A percentile compares a stretch with the other conserved stretches of the same genome.
Conservation (phyloP, 92 coral and sea anemone species). For the Zoanthus solanderi region DNA sequence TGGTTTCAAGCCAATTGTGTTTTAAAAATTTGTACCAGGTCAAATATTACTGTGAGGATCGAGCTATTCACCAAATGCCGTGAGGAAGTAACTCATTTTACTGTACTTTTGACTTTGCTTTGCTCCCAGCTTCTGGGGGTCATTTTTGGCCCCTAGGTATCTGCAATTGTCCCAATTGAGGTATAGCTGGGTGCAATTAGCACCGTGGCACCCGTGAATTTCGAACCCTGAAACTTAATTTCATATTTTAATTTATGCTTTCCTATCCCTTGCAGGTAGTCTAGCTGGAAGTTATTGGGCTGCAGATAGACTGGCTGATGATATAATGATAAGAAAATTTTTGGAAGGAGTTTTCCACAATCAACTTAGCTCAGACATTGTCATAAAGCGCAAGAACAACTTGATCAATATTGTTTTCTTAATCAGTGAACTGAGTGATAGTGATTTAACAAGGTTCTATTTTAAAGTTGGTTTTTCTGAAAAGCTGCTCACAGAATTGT, state of each 20-base stretch:
- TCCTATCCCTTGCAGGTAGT: slow-evolving; percentile 68
- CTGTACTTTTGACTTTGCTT: too few relatives aligned
- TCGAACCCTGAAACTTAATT: too few relatives aligned
- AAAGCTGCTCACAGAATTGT: slow-evolving; percentile 78
- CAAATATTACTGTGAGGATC: too few relatives aligned
- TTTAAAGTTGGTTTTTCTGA: slow-evolving; percentile 93
- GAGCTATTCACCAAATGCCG: too few relatives aligned
- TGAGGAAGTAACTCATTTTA: too few relatives aligned
- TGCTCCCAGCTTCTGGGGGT: too few relatives aligned
- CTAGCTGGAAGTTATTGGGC: slow-evolving; percentile 93
- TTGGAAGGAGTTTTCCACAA: slow-evolving; percentile 96
- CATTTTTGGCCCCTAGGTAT: too few relatives aligned
- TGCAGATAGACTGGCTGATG: slow-evolving; percentile 93
- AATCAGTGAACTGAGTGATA: slow-evolving; percentile 62
- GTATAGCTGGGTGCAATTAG: too few relatives aligned
- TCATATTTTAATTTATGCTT: not conserved
- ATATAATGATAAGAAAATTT: slow-evolving; percentile 92
- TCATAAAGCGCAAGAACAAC: slow-evolving; percentile 92
- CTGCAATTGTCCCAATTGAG: too few relatives aligned
- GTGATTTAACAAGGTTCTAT: slow-evolving; percentile 80
- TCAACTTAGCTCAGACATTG: slow-evolving; percentile 83
- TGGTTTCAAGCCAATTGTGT: too few relatives aligned
- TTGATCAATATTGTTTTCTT: slow-evolving; percentile 82
- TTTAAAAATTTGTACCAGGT: too few relatives aligned
- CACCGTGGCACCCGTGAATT: too few relatives aligned